Evolutionary conservation across 2,888 invertebrate species (phyloP).

Genomic region (Eustalomyia histrio): DNA sequence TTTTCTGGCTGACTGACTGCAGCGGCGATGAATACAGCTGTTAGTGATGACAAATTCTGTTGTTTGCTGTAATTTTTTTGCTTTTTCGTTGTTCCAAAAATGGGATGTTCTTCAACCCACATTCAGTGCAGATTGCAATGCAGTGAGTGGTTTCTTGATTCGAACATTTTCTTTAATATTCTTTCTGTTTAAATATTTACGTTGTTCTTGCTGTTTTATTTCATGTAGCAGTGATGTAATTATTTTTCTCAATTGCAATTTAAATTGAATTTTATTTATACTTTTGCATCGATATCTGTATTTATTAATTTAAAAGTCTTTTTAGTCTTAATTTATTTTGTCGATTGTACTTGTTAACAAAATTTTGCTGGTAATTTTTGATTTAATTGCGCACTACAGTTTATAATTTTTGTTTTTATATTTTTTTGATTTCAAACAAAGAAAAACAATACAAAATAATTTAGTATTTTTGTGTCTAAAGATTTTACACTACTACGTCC

Average conservation of each 20-base stretch:
- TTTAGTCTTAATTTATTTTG: conserved; percentile 23
- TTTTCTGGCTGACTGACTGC: too few species aligned
- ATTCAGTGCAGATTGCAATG: conserved; percentile 21
- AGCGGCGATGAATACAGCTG: background rate
- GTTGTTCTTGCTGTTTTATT: background rate
- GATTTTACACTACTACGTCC: conserved; percentile 48
- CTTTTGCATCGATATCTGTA: conserved; percentile 34
- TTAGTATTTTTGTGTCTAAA: conserved; percentile 34
- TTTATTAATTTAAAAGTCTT: conserved; percentile 27
- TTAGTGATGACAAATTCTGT: conserved; percentile 32
- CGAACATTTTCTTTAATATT: background rate
- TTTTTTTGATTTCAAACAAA: conserved; percentile 53
- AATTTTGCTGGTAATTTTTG: conserved; percentile 32
- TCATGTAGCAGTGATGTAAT: conserved; percentile 48
- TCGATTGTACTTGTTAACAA: background rate
- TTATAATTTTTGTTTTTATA: conserved; percentile 35
- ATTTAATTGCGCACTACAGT: conserved; percentile 60
- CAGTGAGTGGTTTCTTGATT: background rate
- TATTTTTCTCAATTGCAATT: conserved; percentile 54
- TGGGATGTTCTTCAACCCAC: conserved; percentile 24
- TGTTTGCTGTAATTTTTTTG: background rate
- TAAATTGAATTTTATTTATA: conserved; percentile 50
- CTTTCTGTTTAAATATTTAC: background rate
- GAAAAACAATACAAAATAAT: conserved; percentile 51
- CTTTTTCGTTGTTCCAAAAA: background rate